Percentiles rank a stretch among this genome's conserved stretches.
Evolutionary conservation across 2,888 invertebrate species (phyloP).

Genomic region (Laothoe populi): DNA sequence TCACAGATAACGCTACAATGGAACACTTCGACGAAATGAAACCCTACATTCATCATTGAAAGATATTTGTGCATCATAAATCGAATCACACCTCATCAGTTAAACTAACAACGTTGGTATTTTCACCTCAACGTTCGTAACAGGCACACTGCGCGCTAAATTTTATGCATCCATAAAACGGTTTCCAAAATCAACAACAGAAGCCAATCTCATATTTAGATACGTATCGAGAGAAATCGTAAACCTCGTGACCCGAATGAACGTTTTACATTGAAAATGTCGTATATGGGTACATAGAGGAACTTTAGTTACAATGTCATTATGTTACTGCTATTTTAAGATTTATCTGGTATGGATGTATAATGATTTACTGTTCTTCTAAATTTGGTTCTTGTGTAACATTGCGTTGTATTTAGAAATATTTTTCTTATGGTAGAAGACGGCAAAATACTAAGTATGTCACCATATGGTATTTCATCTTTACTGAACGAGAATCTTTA

Average conservation of each 20-base stretch:
- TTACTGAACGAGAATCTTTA: too few relatives aligned
- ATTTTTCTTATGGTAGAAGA: too few relatives aligned
- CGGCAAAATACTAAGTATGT: too few relatives aligned
- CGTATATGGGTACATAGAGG: not conserved
- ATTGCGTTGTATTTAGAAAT: too few relatives aligned
- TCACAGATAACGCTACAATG: conserved; percentile 5
- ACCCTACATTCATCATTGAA: conserved; percentile 37
- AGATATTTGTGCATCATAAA: conserved; percentile 66
- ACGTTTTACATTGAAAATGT: conserved; percentile 33
- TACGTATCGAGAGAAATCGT: conserved; percentile 70
- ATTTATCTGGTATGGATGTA: too few relatives aligned
- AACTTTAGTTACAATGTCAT: not conserved
- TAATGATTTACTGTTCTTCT: too few relatives aligned
- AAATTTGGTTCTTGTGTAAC: too few relatives aligned
- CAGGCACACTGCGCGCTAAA: conserved; percentile 30
- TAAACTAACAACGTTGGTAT: conserved; percentile 15
- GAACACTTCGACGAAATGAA: conserved; percentile 10
- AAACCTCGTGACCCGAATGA: conserved; percentile 72
- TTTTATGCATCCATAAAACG: conserved; percentile 56
- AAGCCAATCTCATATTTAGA: conserved; percentile 52
- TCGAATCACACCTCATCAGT: conserved; percentile 44
- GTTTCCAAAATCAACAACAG: conserved; percentile 67
- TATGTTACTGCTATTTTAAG: not conserved
- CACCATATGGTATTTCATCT: too few relatives aligned
- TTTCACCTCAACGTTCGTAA: conserved; percentile 15